Base-by-base conservation (phyloP, 2,888 invertebrate species). In the Agriopis leucophaearia region DNA sequence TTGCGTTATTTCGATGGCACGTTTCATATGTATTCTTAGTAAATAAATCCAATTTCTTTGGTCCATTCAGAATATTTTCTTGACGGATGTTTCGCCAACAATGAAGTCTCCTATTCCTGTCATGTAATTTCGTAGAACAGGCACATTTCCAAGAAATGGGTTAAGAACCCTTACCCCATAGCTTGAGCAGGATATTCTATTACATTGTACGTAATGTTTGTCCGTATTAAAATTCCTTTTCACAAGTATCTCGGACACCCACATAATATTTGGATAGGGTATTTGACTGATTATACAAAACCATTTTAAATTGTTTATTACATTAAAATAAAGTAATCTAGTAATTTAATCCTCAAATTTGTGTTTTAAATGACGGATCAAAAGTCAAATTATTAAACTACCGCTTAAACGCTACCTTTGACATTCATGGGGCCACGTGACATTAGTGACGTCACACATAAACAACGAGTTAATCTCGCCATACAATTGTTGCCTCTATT, bases 171-270 rank as follows among this genome's bases (percentile, higher is more conserved):
- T 73, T 79, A 72, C 66, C 69, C 74, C 71, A 65, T 71, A 57
- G 72, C 69, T 74, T 75, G 67, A 74, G 74, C 75, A 73, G 72
- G 72, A 77, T 74, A 77, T 74, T 74, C 72, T 59, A 74, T 78
- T 77, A 72, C 72, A 64, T 36, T 51, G 44, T 51, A 52, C 13
- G 44, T 61, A 61, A 57, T 66, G 61, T 60, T 55, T 50, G 62
- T 44, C 51, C 61, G 36, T 62, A 62, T 57, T 57, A 62, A 66
- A 61, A 62, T 58, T 66, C 52, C 60, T 58, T 65, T 54, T 57
- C 51, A 45, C 10, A 40, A 38, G 40, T 18, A 47, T 64, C 58
- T 42, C 50, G 54, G 16, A 45, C 36, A 12, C 15, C 36, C 51
- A 16, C 40, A 27, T 51, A 35, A 27, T 51, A 35, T 35, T 45